Evolutionary conservation across 1,140 invertebrate genomes (phyloP).

Genomic region (Linepithema humile): DNA sequence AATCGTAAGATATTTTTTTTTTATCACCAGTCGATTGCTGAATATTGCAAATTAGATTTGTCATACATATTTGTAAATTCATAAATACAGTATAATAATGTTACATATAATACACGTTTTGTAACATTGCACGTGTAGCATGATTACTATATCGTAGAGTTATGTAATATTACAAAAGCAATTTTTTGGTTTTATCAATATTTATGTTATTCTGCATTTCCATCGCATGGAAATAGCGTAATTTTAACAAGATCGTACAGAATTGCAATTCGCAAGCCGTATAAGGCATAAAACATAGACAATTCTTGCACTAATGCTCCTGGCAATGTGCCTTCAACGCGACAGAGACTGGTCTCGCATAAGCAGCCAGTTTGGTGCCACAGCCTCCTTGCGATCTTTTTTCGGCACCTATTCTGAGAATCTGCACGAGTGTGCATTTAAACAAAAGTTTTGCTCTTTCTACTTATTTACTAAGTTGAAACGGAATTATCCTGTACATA

Average conservation of each 20-base stretch:
- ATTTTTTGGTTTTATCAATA: too few relatives aligned
- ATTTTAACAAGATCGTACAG: neutral
- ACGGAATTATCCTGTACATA: neutral
- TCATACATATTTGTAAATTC: too few relatives aligned
- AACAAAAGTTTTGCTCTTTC: neutral
- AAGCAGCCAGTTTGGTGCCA: constrained; percentile 64
- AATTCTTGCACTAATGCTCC: constrained; percentile 35
- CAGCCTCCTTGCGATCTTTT: constrained; percentile 46
- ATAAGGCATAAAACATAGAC: constrained; percentile 47
- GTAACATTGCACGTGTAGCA: too few relatives aligned
- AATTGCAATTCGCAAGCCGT: neutral
- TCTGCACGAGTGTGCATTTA: neutral
- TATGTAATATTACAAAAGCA: too few relatives aligned
- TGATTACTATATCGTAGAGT: too few relatives aligned
- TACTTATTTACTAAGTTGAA: constrained; percentile 5
- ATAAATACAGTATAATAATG: too few relatives aligned
- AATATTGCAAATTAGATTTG: too few relatives aligned
- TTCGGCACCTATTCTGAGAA: constrained; percentile 34
- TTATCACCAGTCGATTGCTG: too few relatives aligned
- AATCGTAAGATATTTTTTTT: too few relatives aligned
- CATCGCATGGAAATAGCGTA: neutral
- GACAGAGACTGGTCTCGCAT: constrained; percentile 37
- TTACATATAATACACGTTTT: too few relatives aligned
- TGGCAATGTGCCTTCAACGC: constrained; percentile 46
- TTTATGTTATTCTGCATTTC: too few relatives aligned